Conservation (phyloP, 1,140 invertebrate genomes). For the Neotoxoptera formosana region DNA sequence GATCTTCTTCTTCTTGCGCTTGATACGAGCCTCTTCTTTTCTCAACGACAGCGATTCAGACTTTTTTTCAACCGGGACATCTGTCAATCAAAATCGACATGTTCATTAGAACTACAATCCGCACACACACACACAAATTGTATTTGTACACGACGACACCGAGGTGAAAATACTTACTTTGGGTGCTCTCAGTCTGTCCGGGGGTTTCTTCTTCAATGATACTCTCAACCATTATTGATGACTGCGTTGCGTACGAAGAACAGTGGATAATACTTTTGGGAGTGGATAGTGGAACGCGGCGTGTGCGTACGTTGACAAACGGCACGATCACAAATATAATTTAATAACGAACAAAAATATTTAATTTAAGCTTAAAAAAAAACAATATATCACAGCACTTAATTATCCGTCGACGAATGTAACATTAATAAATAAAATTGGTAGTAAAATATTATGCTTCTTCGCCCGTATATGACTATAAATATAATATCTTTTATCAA, state of each 20-base stretch:
- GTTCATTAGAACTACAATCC: background rate
- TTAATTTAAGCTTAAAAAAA: constrained; percentile 48
- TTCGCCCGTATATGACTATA: constrained; percentile 21
- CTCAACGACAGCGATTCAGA: constrained; percentile 72
- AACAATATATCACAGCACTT: constrained; percentile 53
- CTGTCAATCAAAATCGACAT: background rate
- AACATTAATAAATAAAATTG: background rate
- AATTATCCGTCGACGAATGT: constrained; percentile 28
- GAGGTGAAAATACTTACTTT: background rate
- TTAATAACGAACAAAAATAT: constrained; percentile 48
- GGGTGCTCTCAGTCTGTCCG: constrained; percentile 52
- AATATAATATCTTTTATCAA: background rate
- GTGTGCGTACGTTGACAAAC: background rate
- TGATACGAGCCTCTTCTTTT: constrained; percentile 85
- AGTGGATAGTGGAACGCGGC: background rate
- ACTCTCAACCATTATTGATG: constrained; percentile 44
- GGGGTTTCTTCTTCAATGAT: constrained; percentile 54
- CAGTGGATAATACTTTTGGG: background rate
- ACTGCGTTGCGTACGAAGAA: background rate
- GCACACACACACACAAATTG: background rate
- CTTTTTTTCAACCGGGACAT: constrained; percentile 60
- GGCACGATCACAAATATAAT: background rate
- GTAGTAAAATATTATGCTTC: background rate
- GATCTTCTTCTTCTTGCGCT: constrained; percentile 86
- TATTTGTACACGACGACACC: background rate